phyloP scores from a whole-genome alignment of 1,140 invertebrate genomes.

The Diprion similis region DNA sequence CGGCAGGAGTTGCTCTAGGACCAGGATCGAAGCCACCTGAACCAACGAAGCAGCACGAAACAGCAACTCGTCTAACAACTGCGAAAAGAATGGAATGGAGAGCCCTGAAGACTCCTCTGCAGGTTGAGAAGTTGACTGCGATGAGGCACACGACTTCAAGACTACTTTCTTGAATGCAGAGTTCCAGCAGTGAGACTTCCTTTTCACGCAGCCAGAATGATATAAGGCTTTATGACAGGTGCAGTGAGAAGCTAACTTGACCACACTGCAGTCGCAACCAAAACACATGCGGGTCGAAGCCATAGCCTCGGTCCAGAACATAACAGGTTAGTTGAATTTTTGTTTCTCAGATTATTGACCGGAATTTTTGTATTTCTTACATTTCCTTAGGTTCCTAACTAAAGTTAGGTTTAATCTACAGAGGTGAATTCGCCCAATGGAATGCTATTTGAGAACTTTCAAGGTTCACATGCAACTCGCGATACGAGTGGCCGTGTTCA shows the following conservation, averaged over 20 bases:
- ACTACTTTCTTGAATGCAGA: neutral
- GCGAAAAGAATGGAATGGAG: too few relatives aligned
- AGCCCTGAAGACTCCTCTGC: too few relatives aligned
- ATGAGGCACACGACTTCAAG: neutral
- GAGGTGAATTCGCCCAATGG: too few relatives aligned
- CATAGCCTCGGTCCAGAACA: neutral
- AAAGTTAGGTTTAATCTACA: too few relatives aligned
- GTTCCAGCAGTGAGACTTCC: neutral
- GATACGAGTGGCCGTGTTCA: too few relatives aligned
- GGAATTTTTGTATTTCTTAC: too few relatives aligned
- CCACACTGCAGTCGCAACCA: neutral
- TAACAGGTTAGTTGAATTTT: too few relatives aligned
- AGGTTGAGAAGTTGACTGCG: too few relatives aligned
- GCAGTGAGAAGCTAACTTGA: neutral
- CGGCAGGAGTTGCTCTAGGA: neutral
- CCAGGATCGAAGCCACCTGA: neutral
- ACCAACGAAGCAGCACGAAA: neutral
- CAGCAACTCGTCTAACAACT: neutral
- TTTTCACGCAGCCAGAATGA: neutral
- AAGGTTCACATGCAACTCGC: too few relatives aligned
- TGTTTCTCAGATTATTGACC: too few relatives aligned
- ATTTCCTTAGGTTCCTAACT: too few relatives aligned
- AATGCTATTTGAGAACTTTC: too few relatives aligned
- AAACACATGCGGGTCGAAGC: neutral
- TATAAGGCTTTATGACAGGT: neutral